Base-by-base conservation (phyloP, 1,140 invertebrate genomes). In the Harlomillsia oculata region DNA sequence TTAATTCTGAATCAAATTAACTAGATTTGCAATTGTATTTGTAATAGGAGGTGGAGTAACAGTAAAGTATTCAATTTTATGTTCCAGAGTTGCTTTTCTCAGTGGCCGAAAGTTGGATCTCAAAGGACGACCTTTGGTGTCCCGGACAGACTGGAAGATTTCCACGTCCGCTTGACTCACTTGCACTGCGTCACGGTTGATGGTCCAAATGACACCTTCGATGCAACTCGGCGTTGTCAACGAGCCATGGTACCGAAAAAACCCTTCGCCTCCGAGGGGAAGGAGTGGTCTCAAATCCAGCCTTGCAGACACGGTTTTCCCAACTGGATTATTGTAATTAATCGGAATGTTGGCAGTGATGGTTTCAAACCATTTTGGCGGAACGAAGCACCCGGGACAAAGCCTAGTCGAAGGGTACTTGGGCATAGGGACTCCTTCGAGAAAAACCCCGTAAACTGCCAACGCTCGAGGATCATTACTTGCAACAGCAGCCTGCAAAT, bases 171-270 rank as follows among this genome's bases (percentile, higher is more conserved):
- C 23, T 16, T 13, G 1, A 4, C 5, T 20, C 3, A 41, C 39
- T 5, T 41, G 3, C 20, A 72, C 59, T 28, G 70, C 64, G 14
- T 69, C 56, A 18, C 69, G 63, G 50, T 75, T 72, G 2, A 78
- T 66, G 1, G 74, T 75, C 77, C 77, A 78, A 0, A 67, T 66
- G 25, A 78, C 76, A 46, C 69, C 69, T 54, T 78, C 75, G 45
- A 70, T 71, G 58, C 77, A 78, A 1, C 70, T 72, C 0, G 52
- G 52, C 4, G 37, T 40, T 4, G 77, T 78, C 14, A 78, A 64
- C 1, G 76, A 77, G 1, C 77, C 77, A 28, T 70, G 56, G 65
- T 78, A 78, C 1, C 73, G 66, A 62, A 69, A 77, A 63, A 70
- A 71, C 0, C 69, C 72, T 2, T 34, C 28, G 18, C 41, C 23